Evolutionary conservation across 2,113 vertebrate genomes (phyloP).

Genomic region (Chlorodrepanis virens): DNA sequence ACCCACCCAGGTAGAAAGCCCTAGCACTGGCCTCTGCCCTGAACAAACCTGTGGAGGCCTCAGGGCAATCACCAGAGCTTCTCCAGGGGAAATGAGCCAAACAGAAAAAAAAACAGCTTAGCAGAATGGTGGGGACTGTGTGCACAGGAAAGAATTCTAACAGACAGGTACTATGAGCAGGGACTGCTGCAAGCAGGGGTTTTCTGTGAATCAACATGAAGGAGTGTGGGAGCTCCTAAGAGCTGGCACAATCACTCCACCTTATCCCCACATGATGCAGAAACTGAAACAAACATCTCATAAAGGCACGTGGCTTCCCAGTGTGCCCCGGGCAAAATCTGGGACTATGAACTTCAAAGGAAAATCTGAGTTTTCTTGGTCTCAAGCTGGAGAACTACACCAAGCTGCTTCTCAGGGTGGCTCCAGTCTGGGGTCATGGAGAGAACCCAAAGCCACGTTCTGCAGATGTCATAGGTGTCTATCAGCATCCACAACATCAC

Average conservation of each 20-base stretch:
- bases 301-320: neutral
- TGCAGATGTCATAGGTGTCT: neutral
- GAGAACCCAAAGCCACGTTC: accelerated
- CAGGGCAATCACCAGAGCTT: neutral
- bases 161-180: accelerated
- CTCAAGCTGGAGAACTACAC: neutral
- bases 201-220: neutral
- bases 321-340: accelerated
- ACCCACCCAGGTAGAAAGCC: neutral
- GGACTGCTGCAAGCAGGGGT: neutral
- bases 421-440: neutral
- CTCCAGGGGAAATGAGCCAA: neutral
- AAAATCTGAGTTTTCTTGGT: neutral
- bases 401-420: neutral
- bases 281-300: neutral
- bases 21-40: accelerated
- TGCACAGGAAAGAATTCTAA: neutral
- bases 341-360: neutral
- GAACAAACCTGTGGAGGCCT: neutral
- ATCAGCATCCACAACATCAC: accelerated
- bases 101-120: neutral
- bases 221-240: neutral
- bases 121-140: neutral
- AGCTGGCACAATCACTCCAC: neutral
- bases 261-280: neutral